Evolutionary conservation across 1,140 invertebrate species (phyloP).

Genomic region (Bombus sibiricus): DNA sequence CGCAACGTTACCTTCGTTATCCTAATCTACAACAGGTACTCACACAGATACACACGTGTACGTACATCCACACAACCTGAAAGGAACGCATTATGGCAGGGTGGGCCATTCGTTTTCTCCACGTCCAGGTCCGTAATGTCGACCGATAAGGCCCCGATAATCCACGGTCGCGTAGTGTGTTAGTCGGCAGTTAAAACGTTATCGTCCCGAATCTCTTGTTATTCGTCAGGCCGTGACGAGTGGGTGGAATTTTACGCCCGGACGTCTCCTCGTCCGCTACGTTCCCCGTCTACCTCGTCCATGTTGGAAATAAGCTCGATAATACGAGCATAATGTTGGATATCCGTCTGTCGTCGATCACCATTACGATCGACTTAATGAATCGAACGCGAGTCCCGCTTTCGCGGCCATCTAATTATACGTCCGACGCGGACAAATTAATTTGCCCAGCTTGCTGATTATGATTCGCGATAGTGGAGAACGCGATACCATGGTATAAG

Average conservation of each 20-base stretch:
- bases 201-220: conserved; percentile 64
- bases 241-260: conserved; percentile 67
- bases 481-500: neutral
- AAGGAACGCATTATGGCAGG: conserved; percentile 58
- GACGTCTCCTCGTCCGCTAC: neutral
- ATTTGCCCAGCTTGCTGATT: conserved; percentile 53
- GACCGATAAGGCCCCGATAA: conserved; percentile 60
- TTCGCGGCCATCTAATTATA: conserved; percentile 24
- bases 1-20: conserved; percentile 47
- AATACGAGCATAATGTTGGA: conserved; percentile 37
- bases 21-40: conserved; percentile 45
- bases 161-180: conserved; percentile 59
- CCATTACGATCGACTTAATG: conserved; percentile 56
- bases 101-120: conserved; percentile 58
- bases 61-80: neutral
- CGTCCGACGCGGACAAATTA: conserved; percentile 54
- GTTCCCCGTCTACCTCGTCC: no score
- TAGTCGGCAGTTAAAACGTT: conserved; percentile 67
- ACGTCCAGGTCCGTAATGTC: conserved; percentile 57
- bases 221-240: conserved; percentile 68
- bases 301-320: conserved; percentile 39
- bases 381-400: conserved; percentile 42
- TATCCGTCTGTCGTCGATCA: conserved; percentile 19
- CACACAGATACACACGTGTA: neutral
- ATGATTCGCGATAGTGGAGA: conserved; percentile 7